Evolutionary conservation across 1,140 invertebrate species (phyloP), one percentile per base, ranked within the genome.

Genomic region (Polyergus mexicanus): DNA sequence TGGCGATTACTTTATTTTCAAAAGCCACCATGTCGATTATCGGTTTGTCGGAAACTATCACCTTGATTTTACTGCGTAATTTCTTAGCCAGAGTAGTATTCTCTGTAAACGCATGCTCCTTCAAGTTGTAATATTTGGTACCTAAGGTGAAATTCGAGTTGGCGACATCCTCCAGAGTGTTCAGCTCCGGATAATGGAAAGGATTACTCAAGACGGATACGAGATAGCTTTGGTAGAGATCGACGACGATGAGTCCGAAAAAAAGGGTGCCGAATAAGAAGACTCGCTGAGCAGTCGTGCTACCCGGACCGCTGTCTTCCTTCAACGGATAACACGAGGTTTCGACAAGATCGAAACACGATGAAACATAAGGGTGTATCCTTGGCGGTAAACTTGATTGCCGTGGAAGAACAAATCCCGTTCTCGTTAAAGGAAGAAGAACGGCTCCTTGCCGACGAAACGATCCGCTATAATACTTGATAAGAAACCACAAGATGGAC

Each of bases 61-160:
- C 19, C 0, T 16, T 22, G 0, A 62, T 71, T 62, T 75, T 89
- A 8, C 62, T 25, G 0, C 1, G 47, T 44, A 91, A 60, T 6
- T 63, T 84, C 0, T 10, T 76, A 13, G 74, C 84, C 19, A 88
- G 3, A 4, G 80, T 51, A 0, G 74, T 71, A 22, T 87, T 85
- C 5, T 62, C 72, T 10, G 51, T 28, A 25, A 92, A 92, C 0
- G 69, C 86, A 35, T 83, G 84, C 41, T 78, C 62, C 65, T 87
- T 89, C 19, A 93, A 2, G 41, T 93, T 92, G 1, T 68, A n/a
- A 38, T 93, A 93, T 35, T 90, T 93, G 1, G 93, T 92, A 44
- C 92, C 35, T 19, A 93, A 78, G 0, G 77, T 69, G 0, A 89
- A n/a, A n/a, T 91, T 91, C 0, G 89, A 78, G 8, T 88, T n/a